Base-by-base conservation (phyloP, 2,888 invertebrate species). In the Vandiemenella viatica region DNA sequence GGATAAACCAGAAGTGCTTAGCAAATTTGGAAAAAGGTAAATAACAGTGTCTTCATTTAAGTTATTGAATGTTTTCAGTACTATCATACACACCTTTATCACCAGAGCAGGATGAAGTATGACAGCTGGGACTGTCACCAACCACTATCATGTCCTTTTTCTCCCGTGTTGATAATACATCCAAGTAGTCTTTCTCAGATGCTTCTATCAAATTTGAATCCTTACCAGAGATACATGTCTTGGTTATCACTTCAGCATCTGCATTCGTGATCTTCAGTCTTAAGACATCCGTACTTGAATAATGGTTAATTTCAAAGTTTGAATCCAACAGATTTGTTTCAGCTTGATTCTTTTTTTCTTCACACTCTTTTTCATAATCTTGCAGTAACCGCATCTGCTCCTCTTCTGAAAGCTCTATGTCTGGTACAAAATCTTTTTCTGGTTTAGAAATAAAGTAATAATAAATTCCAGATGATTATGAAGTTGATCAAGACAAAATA, bases 361-460 rank as follows among this genome's bases (percentile, higher is more conserved):
- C 72, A 54, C 72, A 76, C 63, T 82, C 81, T 51, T 70, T 73
- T 62, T 82, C 80, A 62, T 81, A 82, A 60, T 80, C 76, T 59
- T 78, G 75, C 58, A 81, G 65, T 46, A 81, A 68, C 58, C 78
- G 66, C 4, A 69, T 80, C 62, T 81, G 80, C 59, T 80, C 77
- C 65, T 80, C 81, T 64, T 81, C 81, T 4, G 80, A 75, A 48
- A 82, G 65, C 64, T 80, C 80, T 50, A 80, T 71, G 62, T 77
- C 74, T 56, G 71, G 66, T 37, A 75, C 72, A 66, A 80, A 78
- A 62, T 79, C 78, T 67, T 53, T 51, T n/a, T n/a, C n/a, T n/a
- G n/a, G n/a, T n/a, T n/a, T n/a, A n/a, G n/a, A n/a, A n/a, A n/a
- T n/a, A n/a, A n/a, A n/a, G n/a, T n/a, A n/a, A n/a, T n/a, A n/a